Conservation (phyloP, 30 jellyfish, hydroid and myxozoan genomes). For the Aurelia coerulea region DNA sequence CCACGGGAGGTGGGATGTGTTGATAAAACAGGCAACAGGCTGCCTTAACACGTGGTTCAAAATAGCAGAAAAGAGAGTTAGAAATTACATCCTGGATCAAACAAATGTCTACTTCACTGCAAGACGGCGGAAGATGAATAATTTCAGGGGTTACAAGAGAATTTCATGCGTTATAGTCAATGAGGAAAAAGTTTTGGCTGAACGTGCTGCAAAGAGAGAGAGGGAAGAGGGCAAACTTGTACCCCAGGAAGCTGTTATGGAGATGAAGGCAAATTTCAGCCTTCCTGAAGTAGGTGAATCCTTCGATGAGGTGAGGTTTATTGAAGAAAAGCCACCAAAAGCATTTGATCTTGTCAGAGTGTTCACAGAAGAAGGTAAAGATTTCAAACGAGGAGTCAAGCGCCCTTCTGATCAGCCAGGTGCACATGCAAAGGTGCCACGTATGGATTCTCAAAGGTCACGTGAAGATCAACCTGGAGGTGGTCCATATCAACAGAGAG, state of each 20-base stretch:
- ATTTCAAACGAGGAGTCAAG: slow-evolving; percentile 33
- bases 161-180: slow-evolving; percentile 92
- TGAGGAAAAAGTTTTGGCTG: slow-evolving; percentile 62
- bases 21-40: slow-evolving; percentile 93
- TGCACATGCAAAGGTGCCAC: slow-evolving; percentile 35
- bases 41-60: slow-evolving; percentile 79
- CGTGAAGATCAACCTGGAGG: not conserved
- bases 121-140: slow-evolving; percentile 89
- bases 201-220: slow-evolving; percentile 78
- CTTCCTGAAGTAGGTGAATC: slow-evolving; percentile 97
- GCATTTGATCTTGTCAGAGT: slow-evolving; percentile 72
- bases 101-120: slow-evolving; percentile 97
- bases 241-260: slow-evolving; percentile 94
- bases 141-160: slow-evolving; percentile 86
- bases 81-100: slow-evolving; percentile 94
- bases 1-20: slow-evolving; percentile 99
- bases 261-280: slow-evolving; percentile 92
- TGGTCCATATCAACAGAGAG: not conserved
- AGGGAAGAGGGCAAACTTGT: slow-evolving; percentile 92
- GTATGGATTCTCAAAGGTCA: slow-evolving; percentile 6
- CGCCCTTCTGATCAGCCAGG: not conserved
- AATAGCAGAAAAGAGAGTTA: slow-evolving; percentile 86
- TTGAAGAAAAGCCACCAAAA: slow-evolving; percentile 74
- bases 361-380: slow-evolving; percentile 72
- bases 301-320: slow-evolving; percentile 86